Evolutionary conservation across 2,113 vertebrate genomes (phyloP), one percentile per base, ranked within the genome.

Genomic region (Leptobrachium ailaonicum): DNA sequence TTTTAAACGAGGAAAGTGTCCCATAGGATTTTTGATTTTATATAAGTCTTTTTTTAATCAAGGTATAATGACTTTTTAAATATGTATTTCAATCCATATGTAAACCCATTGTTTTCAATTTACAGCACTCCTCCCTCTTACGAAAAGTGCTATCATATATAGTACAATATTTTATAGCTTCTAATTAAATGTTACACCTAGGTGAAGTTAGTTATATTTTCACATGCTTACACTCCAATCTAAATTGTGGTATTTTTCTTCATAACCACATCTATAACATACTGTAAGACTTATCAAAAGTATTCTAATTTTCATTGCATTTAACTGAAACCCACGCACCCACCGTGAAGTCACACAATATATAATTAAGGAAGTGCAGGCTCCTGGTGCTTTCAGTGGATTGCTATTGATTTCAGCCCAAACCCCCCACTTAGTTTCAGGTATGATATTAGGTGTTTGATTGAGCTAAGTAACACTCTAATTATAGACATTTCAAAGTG

Each of bases 401-500:
- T 80, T 62, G 47, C 84, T 83, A 85, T 64, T 83, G 77, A 90
- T 85, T 32, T 8, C 68, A 79, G 75, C n/a, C 62, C 20, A 80
- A 80, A n/a, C 2, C 76, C 83, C 88, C 41, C 70, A 80, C 86
- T 86, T 84, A 68, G 41, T 85, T 85, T 88, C 85, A 71, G 72
- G 47, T 68, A 3, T 73, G 8, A 81, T 71, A 56, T 63, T 79
- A 4, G 47, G 58, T 58, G 41, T 84, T 41, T 83, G 82, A 88
- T 78, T 84, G 82, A 87, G 87, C 73, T 85, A 71, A 75, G 64
- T 0, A 80, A 56, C 58, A 85, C 79, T 72, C 75, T 90, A 86
- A 88, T 88, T 89, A 86, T 42, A 45, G 81, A 82, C 75, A 86
- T 85, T 86, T 88, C 75, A 82, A 62, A 4, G 9, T 84, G 77